Percentiles rank a stretch among this genome's conserved stretches.
These are phyloP conservation scores for Phymastichus coffea DNA, from an alignment of 1,140 invertebrate species.

Conservation along the genomic window DNA sequence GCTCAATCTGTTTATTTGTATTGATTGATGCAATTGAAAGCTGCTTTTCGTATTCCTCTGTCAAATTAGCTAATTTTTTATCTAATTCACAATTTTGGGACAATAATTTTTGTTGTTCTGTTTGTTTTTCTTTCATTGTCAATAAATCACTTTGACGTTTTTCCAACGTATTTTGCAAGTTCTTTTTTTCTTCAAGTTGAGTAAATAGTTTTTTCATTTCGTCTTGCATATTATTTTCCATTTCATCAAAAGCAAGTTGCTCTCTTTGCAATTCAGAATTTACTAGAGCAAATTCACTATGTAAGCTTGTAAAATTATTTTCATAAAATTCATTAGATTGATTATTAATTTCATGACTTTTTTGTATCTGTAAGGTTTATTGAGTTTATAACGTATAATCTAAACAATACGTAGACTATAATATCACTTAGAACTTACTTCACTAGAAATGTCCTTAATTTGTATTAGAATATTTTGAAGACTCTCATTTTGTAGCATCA, in stretches of 20 bases:
- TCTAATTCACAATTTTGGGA: not conserved
- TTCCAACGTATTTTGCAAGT: not conserved
- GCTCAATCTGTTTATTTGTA: conserved; percentile 2
- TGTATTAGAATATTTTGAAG: not conserved
- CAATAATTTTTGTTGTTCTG: not conserved
- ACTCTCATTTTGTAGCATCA: not conserved
- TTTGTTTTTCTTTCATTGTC: not conserved
- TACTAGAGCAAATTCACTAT: not conserved
- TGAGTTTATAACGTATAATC: not conserved
- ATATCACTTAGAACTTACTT: conserved; percentile 15
- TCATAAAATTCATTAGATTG: not conserved
- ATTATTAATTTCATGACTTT: not conserved
- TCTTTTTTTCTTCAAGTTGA: not conserved
- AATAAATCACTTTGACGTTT: not conserved
- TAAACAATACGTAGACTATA: too few relatives aligned
- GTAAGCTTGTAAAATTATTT: conserved; percentile 1
- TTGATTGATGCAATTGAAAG: not conserved
- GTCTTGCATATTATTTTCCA: conserved; percentile 6
- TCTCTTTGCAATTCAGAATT: conserved; percentile 2
- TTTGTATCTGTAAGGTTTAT: conserved; percentile 3
- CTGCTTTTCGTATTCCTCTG: not conserved
- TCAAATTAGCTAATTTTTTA: not conserved
- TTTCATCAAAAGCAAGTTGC: too few relatives aligned
- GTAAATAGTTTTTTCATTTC: not conserved
- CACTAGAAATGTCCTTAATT: not conserved